Percentiles rank a stretch among this genome's conserved stretches.
Evolutionary conservation across 2,888 invertebrate genomes (phyloP).

Genomic region (Heliconius erato): DNA sequence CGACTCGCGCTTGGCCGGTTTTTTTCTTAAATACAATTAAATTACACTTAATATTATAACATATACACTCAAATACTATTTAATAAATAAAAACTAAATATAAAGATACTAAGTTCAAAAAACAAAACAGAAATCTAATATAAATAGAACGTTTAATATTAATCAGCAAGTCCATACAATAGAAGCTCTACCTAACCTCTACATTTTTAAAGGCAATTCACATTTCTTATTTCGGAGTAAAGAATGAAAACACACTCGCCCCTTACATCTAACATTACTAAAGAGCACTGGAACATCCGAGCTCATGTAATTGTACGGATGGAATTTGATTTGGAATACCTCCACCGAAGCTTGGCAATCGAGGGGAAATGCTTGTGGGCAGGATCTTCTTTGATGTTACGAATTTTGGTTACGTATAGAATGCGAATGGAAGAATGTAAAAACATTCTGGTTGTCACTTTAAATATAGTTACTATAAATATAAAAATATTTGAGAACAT

Average conservation of each 20-base stretch:
- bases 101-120: no score
- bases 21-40: no score
- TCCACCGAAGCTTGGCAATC: constrained; percentile 28
- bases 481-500: neutral
- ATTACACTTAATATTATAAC: no score
- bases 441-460: neutral
- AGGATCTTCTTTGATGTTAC: constrained; percentile 30
- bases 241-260: constrained; percentile 22
- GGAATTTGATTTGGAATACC: constrained; percentile 40
- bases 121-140: no score
- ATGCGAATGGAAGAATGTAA: constrained; percentile 17
- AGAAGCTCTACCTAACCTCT: neutral
- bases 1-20: no score
- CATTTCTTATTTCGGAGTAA: neutral
- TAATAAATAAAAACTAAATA: no score
- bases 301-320: constrained; percentile 32
- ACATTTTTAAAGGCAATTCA: constrained; percentile 14
- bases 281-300: constrained; percentile 27
- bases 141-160: no score
- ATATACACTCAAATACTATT: no score
- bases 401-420: constrained; percentile 28
- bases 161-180: no score
- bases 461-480: neutral
- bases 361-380: constrained; percentile 28
- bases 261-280: constrained; percentile 14